Base-by-base conservation (phyloP, 2,888 invertebrate species). In the Diarsia rubi region DNA sequence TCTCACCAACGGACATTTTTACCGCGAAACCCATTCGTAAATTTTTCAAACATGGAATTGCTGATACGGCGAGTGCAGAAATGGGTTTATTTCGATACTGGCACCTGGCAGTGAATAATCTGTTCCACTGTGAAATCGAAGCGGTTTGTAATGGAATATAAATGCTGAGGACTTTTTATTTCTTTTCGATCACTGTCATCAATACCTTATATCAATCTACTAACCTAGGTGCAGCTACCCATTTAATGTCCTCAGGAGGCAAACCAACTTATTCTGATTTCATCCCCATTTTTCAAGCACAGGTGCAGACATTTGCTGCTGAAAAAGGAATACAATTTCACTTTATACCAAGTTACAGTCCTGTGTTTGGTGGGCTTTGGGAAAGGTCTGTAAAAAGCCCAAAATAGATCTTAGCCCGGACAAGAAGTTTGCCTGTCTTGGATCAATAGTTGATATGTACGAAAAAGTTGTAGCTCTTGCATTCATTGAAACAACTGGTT, bases 1-100 rank as follows among this genome's bases (percentile, higher is more conserved):
- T 83, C 81, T 85, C 83, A 83, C 67, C 42, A 71, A 80, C 69
- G 78, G 77, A 84, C 79, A 78, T 86, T 86, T 86, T 86, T 83
- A 77, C 81, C 76, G 65, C 68, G 69, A 84, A 44, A 44, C 60
- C 64, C 37, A 57, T 84, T 73, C 82, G 75, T 78, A 82, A 63
- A 73, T 74, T 73, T 84, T 84, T 78, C 64, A 81, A 84, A 75
- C 71, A 73, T 75, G 27, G 57, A 81, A 81, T 63, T 62, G 78
- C 78, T 62, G 69, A 73, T 52, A 64, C 63, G 59, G n/a, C 42
- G 24, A 60, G 31, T 66, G 47, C 73, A 49, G 16, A 71, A 79
- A 73, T 69, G 44, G 63, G 47, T 83, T 73, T 74, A 69, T 83
- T 75, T 70, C 73, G 60, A 65, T 72, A 60, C 67, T 63, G 52